phyloP scores from a whole-genome alignment of 2,888 invertebrate species.

The Scaptomyza caliginosa region DNA sequence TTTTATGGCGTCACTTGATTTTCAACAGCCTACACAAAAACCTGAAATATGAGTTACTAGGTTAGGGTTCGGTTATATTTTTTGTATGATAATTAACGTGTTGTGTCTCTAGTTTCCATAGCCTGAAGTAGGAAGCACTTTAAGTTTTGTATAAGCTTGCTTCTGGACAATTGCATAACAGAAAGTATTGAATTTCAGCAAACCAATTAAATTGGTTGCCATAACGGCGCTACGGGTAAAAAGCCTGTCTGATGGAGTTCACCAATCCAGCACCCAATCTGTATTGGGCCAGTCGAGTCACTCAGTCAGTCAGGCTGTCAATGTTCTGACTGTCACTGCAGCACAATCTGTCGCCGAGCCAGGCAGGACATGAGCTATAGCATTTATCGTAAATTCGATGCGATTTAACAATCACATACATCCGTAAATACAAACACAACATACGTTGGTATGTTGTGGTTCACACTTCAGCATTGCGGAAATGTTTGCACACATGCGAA shows the following conservation, averaged over 20 bases:
- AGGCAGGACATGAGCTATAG: conserved; percentile 21
- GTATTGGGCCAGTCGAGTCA: conserved; percentile 5
- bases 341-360: conserved; percentile 47
- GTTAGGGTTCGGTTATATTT: background rate
- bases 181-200: conserved; percentile 63
- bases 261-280: conserved; percentile 3
- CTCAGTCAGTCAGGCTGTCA: conserved; percentile 13
- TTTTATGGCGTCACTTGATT: conserved; percentile 59
- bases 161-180: conserved; percentile 17
- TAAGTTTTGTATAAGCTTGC: conserved; percentile 1
- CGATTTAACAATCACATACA: conserved; percentile 41
- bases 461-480: conserved; percentile 57
- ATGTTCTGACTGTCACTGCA: conserved; percentile 30
- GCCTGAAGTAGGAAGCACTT: conserved; percentile 10
- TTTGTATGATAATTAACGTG: conserved; percentile 48
- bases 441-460: conserved; percentile 10
- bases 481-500: conserved; percentile 52
- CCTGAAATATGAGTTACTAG: conserved; percentile 14
- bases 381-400: conserved; percentile 50
- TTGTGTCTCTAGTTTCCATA: conserved; percentile 35
- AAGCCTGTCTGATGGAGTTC: background rate
- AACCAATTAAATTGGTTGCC: conserved; percentile 68
- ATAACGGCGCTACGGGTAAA: conserved; percentile 41
- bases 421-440: conserved; percentile 1
- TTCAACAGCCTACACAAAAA: conserved; percentile 15